phyloP scores from a whole-genome alignment of 2,113 vertebrate species.

The Argyrosomus japonicus region DNA sequence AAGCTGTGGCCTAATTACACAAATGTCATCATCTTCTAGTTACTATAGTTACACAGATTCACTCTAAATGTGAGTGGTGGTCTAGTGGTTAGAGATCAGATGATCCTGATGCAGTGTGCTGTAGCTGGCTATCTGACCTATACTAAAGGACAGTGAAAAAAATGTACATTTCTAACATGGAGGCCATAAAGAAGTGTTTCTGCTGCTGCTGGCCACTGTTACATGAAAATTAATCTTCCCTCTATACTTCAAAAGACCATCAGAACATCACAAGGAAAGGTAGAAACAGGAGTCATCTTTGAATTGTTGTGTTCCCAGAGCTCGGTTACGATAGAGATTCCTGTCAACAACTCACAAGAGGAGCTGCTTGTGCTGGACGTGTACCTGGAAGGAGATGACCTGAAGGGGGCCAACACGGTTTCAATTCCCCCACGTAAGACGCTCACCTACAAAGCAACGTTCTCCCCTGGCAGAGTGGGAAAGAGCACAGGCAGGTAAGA shows the following conservation, averaged over 20 bases:
- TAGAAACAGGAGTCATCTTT: background rate
- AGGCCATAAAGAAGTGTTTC: background rate
- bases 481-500: conserved; percentile 80
- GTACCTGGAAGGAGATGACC: conserved; percentile 73
- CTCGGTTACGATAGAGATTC: conserved; percentile 80
- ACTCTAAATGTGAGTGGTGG: background rate
- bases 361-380: conserved; percentile 76
- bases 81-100: background rate
- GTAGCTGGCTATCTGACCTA: background rate
- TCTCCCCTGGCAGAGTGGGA: conserved; percentile 77
- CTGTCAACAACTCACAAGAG: conserved; percentile 81
- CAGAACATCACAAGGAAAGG: conserved; percentile 24
- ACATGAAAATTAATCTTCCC: background rate
- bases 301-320: conserved; percentile 70
- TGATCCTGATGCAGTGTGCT: background rate
- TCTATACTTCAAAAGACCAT: conserved; percentile 19
- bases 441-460: conserved; percentile 71
- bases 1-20: background rate
- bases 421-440: conserved; percentile 71
- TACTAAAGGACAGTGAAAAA: background rate
- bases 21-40: background rate
- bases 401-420: conserved; percentile 71
- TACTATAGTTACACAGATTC: too few species aligned
- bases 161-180: background rate
- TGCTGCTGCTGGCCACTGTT: conserved; percentile 1